These are phyloP conservation scores for Berghia stephanieae DNA, from an alignment of 1,140 invertebrate species.

Conservation along the genomic window DNA sequence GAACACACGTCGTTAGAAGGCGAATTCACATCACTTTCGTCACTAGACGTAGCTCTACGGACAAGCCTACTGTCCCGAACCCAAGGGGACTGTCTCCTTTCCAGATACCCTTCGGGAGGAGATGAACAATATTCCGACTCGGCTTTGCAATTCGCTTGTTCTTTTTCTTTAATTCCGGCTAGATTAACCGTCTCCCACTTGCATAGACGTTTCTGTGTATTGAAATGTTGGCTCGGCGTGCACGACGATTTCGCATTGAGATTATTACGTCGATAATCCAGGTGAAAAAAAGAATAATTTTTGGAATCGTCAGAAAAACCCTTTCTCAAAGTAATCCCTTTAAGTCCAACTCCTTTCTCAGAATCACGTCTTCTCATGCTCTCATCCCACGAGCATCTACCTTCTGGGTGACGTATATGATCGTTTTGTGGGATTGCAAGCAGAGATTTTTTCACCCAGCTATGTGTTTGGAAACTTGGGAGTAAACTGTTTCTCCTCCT, in stretches of 20 bases:
- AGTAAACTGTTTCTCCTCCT: neutral
- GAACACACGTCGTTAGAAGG: no score
- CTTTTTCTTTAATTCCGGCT: constrained; percentile 12
- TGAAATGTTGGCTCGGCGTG: no score
- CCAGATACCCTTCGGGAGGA: no score
- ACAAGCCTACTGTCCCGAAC: no score
- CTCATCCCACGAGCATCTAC: constrained; percentile 26
- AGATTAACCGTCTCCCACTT: constrained; percentile 33
- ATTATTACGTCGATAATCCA: neutral
- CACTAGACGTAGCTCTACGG: no score
- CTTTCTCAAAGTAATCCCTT: constrained; percentile 20
- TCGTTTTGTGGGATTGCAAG: no score
- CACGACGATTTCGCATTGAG: neutral
- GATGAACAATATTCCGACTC: no score
- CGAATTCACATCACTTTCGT: no score
- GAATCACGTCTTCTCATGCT: constrained; percentile 27
- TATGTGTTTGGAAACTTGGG: neutral
- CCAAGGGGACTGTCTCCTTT: no score
- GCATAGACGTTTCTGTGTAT: constrained; percentile 9
- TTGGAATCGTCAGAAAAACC: constrained; percentile 26
- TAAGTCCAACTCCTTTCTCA: constrained; percentile 1
- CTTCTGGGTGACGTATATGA: neutral
- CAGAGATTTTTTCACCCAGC: constrained; percentile 18
- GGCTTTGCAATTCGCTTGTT: neutral
- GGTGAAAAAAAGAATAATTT: constrained; percentile 5